Conservation (phyloP, 2,797 vertebrate genomes). For the Moxostoma hubbsi region DNA sequence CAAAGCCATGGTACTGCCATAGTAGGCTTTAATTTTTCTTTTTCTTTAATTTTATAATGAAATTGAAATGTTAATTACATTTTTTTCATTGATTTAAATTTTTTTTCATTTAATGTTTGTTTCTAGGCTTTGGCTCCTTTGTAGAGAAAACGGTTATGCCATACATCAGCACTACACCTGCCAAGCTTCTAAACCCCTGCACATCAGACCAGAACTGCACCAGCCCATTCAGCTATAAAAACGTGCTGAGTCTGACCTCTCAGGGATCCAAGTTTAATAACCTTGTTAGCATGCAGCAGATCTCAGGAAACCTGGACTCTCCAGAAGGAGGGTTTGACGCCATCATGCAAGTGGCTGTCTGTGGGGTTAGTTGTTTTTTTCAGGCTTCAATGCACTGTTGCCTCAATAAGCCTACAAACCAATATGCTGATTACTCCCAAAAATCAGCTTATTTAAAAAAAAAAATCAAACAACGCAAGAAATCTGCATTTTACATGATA, state of each 20-base stretch:
- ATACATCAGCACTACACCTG: constrained; percentile 95
- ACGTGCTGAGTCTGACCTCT: constrained; percentile 90
- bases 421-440: no score
- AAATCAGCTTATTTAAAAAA: no score
- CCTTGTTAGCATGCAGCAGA: constrained; percentile 92
- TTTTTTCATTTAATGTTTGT: not conserved
- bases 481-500: no score
- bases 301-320: constrained; percentile 98
- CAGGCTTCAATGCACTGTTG: not conserved
- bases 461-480: no score
- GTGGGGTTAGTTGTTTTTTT: constrained; percentile 80
- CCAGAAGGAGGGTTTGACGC: constrained; percentile 97
- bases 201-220: constrained; percentile 91
- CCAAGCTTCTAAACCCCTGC: constrained; percentile 92
- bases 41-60: not conserved
- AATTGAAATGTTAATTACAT: not conserved
- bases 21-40: no score
- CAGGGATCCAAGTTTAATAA: constrained; percentile 86
- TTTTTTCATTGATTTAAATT: not conserved
- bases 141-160: constrained; percentile 99
- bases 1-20: no score
- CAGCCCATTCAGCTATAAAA: constrained; percentile 97
- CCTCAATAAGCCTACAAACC: not conserved
- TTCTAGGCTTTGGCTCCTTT: constrained; percentile 92
- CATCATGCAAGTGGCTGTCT: constrained; percentile 98